Base-by-base conservation (phyloP, 2,113 vertebrate species). In the Ceratotherium simum region DNA sequence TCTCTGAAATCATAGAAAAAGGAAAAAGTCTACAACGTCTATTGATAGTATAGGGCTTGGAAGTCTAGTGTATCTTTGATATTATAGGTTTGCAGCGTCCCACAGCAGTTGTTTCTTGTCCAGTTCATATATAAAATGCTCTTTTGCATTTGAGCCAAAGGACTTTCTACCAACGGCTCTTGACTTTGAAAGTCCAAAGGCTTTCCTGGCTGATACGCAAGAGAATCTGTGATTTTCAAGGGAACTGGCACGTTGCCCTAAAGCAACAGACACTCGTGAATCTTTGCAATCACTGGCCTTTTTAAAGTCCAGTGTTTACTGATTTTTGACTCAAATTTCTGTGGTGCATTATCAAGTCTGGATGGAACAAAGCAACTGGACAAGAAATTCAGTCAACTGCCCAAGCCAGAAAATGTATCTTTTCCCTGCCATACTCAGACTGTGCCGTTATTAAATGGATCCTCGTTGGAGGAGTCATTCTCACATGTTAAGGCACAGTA, bases 361-460 rank as follows among this genome's bases (percentile, higher is more conserved):
- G 62, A 62, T 48, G 29, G n/a, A 95, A 75, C 36, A 91, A 93
- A 76, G 1, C 16, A 70, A 81, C 6, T 64, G 42, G 83, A 69
- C 13, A 85, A 78, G n/a, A 97, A 85, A 62, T 91, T 90, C 13
- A 29, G 67, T 65, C 78, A 95, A 95, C 58, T 70, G 39, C 4
- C 31, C 36, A 95, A 90, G 42, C 36, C 31, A 88, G 85, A 82
- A 92, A 76, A 93, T 56, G 8, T 58, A 82, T 16, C 6, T 76
- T 90, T 80, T 25, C 20, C 17, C 23, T 80, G 27, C 14, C 27
- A 62, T 33, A 85, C 42, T 48, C 56, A 96, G 25, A 91, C 13
- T 80, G 18, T 23, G 76, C 18, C 13, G 64, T 91, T 84, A 94
- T 11, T 84, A 17, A 56, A 48, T 13, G 27, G 29, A 51, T 70